Evolutionary conservation across 1,140 invertebrate species (phyloP), one percentile per base, ranked within the genome.

Genomic region (Drosophila mayri): DNA sequence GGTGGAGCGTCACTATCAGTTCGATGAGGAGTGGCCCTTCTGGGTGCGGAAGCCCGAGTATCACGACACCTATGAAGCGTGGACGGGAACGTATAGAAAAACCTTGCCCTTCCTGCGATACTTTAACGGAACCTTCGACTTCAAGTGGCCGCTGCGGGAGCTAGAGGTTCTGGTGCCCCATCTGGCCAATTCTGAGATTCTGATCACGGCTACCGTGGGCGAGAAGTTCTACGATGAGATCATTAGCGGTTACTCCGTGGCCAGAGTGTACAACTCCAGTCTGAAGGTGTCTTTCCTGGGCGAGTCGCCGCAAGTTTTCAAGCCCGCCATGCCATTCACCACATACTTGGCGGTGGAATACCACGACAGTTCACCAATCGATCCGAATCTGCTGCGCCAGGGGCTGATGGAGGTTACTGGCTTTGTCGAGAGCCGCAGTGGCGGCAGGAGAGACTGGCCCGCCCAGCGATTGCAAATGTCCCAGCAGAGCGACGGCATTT

Each of bases 231-330:
- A 98, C 59, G 96, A 98, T 90, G 97, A 98, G 93, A 94, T 97
- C 16, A 95, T 97, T 12, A 95, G 97, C 79, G 98, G 98, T 0
- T 98, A 96, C 93, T 96, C 98, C 1, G 96, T 96, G 28, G 96
- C 98, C 0, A 94, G 97, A 59, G 96, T 99, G 32, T 98, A 96
- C 90, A 98, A 97, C 92, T 97, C 97, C 0, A 96, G 96, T 6
- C 93, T 98, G 11, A 94, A 95, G 62, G 94, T 99, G 0, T 94
- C 95, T 40, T 98, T 99, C 92, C 93, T 99, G 0, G 98, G 98
- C 1, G 97, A 97, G 28, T 95, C 95, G 0, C 96, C 98, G 5
- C 97, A 99, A 93, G 96, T 99, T 12, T 99, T 99, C 93, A 99
- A 99, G 93, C 98, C 98, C 0, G 94, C 96, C 2, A 98, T 99